Base-by-base conservation (phyloP, 2,888 invertebrate species). In the Abrostola triplasia region DNA sequence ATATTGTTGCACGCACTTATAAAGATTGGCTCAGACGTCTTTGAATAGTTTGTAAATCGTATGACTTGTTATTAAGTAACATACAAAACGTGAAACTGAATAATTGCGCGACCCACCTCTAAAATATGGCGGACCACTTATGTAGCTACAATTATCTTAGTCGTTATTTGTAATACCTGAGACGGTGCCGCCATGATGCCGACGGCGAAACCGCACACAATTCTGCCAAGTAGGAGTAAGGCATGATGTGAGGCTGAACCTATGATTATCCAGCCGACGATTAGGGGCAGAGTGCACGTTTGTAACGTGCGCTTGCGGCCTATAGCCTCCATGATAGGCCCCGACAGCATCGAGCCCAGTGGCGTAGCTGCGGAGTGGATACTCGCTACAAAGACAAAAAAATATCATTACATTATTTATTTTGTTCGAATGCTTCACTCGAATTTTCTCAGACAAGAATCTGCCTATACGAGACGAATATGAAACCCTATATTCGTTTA, bases 361-460 rank as follows among this genome's bases (percentile, higher is more conserved):
- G 97, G 97, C 0, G 97, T 97, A 0, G 97, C 97, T 60, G 97
- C 95, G 37, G 97, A 97, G 84, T 97, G 97, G 10, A 97, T 95
- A 79, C 97, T 97, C 5, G 97, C 97, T 97, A 91, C 36, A 72
- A 82, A 54, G 40, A 72, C 70, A 55, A 55, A 61, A 56, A n/a
- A 12, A 8, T 12, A 40, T 10, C 5, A 40, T 5, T 11, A 5
- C 9, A 5, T 10, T 40, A 40, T 11, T 24, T 24, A 24, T 24
- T 24, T 24, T 24, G 24, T 24, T 24, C 24, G 24, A 24, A 24
- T 24, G 24, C 24, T 24, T 24, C 24, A 24, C 24, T 24, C 4
- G 1, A 24, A 24, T 24, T 24, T 24, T 24, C 24, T 24, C 24
- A 24, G 4, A 24, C 24, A 2, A 24, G n/a, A 24, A 24, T 24